Evolutionary conservation across 1,140 invertebrate genomes (phyloP).

Genomic region (Drosophila novamexicana): DNA sequence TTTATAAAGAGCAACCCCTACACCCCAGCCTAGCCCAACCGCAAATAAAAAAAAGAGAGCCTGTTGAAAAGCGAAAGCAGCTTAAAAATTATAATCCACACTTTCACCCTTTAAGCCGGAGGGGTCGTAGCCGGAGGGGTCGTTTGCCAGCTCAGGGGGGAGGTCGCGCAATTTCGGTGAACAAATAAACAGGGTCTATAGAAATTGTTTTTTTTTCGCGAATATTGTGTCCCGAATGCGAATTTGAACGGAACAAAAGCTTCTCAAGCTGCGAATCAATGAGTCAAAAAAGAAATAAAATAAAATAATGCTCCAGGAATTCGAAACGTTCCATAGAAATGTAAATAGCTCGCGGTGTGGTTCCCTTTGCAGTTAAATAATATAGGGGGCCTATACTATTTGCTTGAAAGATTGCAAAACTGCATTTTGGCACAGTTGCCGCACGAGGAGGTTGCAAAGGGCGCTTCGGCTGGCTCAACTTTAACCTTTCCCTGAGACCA

Average conservation of each 20-base stretch:
- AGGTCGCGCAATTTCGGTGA: slow-evolving; percentile 14
- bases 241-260: slow-evolving; percentile 66
- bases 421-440: slow-evolving; percentile 12
- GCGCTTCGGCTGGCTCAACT: slow-evolving; percentile 8
- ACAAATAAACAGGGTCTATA: slow-evolving; percentile 29
- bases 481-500: slow-evolving; percentile 36
- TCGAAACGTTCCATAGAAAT: slow-evolving; percentile 18
- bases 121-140: slow-evolving; percentile 28
- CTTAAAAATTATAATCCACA: slow-evolving; percentile 81
- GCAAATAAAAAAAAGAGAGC: slow-evolving; percentile 65
- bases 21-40: slow-evolving; percentile 63
- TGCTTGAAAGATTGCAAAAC: slow-evolving; percentile 12
- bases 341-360: slow-evolving; percentile 68
- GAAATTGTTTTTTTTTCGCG: slow-evolving; percentile 33
- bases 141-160: slow-evolving; percentile 4
- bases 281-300: slow-evolving; percentile 56
- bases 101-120: slow-evolving; percentile 73
- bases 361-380: slow-evolving; percentile 44
- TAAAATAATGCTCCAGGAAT: slow-evolving; percentile 3
- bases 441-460: slow-evolving; percentile 9
- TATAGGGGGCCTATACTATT: background rate
- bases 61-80: slow-evolving; percentile 73
- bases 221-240: slow-evolving; percentile 46
- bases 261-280: slow-evolving; percentile 69
- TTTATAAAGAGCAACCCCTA: slow-evolving; percentile 37